These are phyloP conservation scores for Diplosoma virens DNA, from an alignment of 23 tunicate genomes.

Conservation along the genomic window DNA sequence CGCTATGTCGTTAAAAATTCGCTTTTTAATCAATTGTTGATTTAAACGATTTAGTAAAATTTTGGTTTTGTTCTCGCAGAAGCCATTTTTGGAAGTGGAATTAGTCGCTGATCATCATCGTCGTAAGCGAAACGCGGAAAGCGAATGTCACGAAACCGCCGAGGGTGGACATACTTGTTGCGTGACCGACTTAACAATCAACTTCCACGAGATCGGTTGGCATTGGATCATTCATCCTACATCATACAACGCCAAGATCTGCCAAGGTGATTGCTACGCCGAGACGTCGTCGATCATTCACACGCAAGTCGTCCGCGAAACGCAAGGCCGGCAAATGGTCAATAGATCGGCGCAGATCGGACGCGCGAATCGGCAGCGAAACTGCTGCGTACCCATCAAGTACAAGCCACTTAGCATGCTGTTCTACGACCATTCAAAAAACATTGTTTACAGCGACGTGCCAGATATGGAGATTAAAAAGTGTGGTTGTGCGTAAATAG, in stretches of 20 bases:
- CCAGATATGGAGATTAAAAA: conserved; percentile 33
- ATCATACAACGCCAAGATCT: conserved; percentile 48
- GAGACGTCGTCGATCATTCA: conserved; percentile 19
- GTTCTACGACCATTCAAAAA: conserved; percentile 57
- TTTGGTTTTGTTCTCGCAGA: conserved; percentile 31
- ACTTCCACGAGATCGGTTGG: conserved; percentile 71
- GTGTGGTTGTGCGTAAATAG: conserved; percentile 6
- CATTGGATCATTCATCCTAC: conserved; percentile 67
- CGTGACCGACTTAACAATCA: conserved; percentile 40
- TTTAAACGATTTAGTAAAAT: not conserved
- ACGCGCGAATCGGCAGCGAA: conserved; percentile 15
- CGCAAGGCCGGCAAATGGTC: conserved; percentile 17
- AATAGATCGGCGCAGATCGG: conserved; percentile 27
- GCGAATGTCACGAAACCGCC: conserved; percentile 1
- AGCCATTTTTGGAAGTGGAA: conserved; percentile 68
- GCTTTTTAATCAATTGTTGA: not conserved
- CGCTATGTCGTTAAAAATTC: not conserved
- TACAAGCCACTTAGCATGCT: conserved; percentile 57
- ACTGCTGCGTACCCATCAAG: conserved; percentile 68
- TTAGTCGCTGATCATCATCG: conserved; percentile 34
- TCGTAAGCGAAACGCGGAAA: conserved; percentile 20
- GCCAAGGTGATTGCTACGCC: conserved; percentile 68
- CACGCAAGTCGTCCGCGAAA: not conserved
- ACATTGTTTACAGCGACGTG: conserved; percentile 64
- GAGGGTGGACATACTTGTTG: conserved; percentile 40